Evolutionary conservation across 2,797 vertebrate species (phyloP).

Genomic region (Perodicticus potto): DNA sequence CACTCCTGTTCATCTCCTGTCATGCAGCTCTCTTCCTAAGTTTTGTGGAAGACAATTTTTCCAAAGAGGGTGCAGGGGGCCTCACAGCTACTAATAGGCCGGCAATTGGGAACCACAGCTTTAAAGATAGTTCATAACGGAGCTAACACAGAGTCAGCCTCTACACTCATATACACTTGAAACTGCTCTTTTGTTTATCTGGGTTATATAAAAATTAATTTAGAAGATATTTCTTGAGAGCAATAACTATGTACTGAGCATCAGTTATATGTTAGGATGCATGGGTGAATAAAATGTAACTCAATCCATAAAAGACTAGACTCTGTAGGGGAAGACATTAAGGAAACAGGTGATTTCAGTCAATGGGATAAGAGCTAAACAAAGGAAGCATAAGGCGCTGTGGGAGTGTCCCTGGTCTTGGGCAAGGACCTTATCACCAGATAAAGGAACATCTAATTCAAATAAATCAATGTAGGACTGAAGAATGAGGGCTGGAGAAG

Average conservation of each 20-base stretch:
- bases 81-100: too few relatives aligned
- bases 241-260: background rate
- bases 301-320: background rate
- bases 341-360: background rate
- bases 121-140: background rate
- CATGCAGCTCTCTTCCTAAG: too few relatives aligned
- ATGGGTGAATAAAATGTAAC: background rate
- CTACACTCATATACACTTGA: background rate
- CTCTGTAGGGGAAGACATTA: background rate
- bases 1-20: too few relatives aligned
- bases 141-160: background rate
- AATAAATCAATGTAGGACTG: background rate
- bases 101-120: too few relatives aligned
- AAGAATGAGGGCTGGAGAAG: background rate
- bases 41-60: too few relatives aligned
- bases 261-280: background rate
- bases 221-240: background rate
- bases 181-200: background rate
- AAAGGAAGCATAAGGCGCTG: background rate
- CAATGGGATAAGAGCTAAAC: background rate
- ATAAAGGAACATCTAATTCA: background rate
- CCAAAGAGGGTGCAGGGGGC: too few relatives aligned
- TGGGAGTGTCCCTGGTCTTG: background rate
- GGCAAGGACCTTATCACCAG: background rate
- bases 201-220: conserved; percentile 3